Evolutionary conservation across 1,140 invertebrate species (phyloP).

Genomic region (Psilanteris sp.): DNA sequence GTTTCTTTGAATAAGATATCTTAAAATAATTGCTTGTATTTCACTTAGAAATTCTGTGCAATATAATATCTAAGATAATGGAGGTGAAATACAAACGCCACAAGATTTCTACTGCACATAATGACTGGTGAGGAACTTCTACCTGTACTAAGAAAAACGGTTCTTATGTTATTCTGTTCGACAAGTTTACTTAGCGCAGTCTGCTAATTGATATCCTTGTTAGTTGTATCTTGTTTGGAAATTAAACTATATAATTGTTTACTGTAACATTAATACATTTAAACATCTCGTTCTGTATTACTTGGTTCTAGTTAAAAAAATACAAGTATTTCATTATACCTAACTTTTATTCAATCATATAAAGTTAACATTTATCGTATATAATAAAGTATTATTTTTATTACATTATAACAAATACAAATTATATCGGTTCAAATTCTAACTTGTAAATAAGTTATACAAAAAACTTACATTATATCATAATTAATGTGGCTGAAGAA

Average conservation of each 20-base stretch:
- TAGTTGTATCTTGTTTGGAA: constrained; percentile 11
- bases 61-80: constrained; percentile 28
- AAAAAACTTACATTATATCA: no score
- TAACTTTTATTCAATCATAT: no score
- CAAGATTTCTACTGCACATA: constrained; percentile 41
- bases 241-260: constrained; percentile 6
- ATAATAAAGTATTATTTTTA: no score
- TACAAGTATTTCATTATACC: no score
- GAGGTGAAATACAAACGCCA: constrained; percentile 37
- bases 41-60: constrained; percentile 2
- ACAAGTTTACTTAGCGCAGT: constrained; percentile 27
- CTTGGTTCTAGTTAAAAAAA: no score
- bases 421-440: no score
- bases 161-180: constrained; percentile 25
- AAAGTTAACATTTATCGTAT: no score
- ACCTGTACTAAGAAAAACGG: constrained; percentile 22
- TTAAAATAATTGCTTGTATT: constrained; percentile 30
- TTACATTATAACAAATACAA: no score
- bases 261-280: no score
- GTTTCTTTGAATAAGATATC: not conserved
- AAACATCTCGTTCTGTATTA: no score
- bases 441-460: no score
- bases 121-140: constrained; percentile 56
- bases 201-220: constrained; percentile 29
- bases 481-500: no score